Evolutionary conservation across 2,113 vertebrate species (phyloP), one percentile per base, ranked within the genome.

Genomic region (Tiliqua scincoides): DNA sequence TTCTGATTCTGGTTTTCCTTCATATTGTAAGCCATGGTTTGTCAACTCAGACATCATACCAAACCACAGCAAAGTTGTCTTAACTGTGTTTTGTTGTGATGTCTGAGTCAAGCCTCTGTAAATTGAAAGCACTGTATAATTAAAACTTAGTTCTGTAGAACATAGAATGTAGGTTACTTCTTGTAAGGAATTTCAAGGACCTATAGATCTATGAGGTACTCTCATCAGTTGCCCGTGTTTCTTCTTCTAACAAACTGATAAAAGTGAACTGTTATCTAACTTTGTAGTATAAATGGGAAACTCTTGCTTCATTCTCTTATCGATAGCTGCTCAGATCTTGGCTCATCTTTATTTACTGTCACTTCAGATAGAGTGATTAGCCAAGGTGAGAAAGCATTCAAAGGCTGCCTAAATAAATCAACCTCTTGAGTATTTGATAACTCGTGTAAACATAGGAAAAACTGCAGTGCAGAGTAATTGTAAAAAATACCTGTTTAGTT

Each of bases 401-500:
- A 65, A 68, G 70, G 78, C 62, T 65, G 17, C 61, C 1, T 35
- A 70, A 0, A 59, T 15, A 0, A n/a, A 15, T 0, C 2, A 65
- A 23, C 18, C 14, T 63, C 14, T 61, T 27, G 84, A 71, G 48
- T 67, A 6, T 63, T 79, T 35, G 18, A 11, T 81, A 75, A 0
- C 76, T 87, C 67, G 6, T 74, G 14, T n/a, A 82, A 70, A 70
- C 80, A 73, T 32, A 18, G 0, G 48, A 65, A 85, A 25, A 62
- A 0, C 76, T 73, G 68, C 14, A 3, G 21, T 2, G 8, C 3
- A 0, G 40, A 30, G 23, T 0, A 17, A 4, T 59, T 57, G 37
- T 32, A 17, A 6, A 0, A 0, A 61, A 63, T 30, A 25, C 8
- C 25, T 52, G 21, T 6, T 27, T 0, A 0, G 1, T 48, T 67